A percentile compares a stretch with the other conserved stretches of the same genome.
Evolutionary conservation across 2,797 vertebrate genomes (phyloP).

Genomic region (Lagorchestes hirsutus): DNA sequence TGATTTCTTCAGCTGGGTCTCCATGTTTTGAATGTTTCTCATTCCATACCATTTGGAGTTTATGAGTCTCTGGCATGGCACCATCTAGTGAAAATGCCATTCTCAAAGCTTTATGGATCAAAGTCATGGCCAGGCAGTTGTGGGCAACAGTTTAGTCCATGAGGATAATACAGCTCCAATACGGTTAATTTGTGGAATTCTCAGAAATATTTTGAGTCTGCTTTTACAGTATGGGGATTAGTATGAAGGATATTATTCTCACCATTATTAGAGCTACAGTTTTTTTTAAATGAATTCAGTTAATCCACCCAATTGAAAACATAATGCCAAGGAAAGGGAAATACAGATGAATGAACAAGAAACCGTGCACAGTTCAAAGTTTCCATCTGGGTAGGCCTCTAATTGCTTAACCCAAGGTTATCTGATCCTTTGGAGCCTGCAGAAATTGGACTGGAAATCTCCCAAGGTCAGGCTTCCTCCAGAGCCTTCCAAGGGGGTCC

Average conservation of each 20-base stretch:
- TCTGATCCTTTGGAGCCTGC: background rate
- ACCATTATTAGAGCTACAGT: background rate
- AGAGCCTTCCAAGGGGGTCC: background rate
- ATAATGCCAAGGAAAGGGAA: background rate
- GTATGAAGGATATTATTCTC: background rate
- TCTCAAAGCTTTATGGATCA: background rate
- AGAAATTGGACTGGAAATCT: background rate
- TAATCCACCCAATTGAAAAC: background rate
- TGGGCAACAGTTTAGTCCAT: background rate
- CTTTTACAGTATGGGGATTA: background rate
- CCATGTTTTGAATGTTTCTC: background rate
- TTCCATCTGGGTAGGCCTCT: conserved; percentile 1
- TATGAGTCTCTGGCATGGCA: background rate
- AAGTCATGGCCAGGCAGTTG: background rate
- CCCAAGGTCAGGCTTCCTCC: background rate
- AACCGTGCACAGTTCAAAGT: background rate
- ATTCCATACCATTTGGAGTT: background rate
- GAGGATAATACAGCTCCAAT: background rate
- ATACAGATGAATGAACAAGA: background rate
- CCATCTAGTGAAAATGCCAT: background rate
- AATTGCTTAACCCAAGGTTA: background rate
- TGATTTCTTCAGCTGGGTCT: background rate
- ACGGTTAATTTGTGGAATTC: background rate
- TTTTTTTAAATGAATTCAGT: background rate
- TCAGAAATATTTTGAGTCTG: background rate